phyloP scores from a whole-genome alignment of 1,140 invertebrate species.

The Phocides pigmalion region DNA sequence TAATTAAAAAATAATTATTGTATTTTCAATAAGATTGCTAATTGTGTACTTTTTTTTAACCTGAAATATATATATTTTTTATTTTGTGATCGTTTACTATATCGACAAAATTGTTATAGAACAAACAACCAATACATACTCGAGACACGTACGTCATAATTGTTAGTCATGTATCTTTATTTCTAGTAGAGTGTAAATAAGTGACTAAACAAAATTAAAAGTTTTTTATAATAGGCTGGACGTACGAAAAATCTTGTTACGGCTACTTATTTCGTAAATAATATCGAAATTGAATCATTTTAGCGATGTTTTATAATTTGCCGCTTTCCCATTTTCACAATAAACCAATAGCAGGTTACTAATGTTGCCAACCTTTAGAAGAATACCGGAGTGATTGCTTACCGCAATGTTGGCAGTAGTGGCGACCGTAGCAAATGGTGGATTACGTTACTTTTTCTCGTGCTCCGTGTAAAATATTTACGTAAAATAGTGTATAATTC shows the following conservation, averaged over 20 bases:
- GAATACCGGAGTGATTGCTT: constrained; percentile 69
- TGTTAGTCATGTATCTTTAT: no score
- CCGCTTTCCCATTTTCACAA: constrained; percentile 58
- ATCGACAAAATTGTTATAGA: no score
- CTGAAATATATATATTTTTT: no score
- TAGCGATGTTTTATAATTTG: constrained; percentile 63
- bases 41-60: no score
- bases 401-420: constrained; percentile 76
- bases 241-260: background rate
- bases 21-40: no score
- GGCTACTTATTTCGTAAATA: background rate
- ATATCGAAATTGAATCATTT: constrained; percentile 26
- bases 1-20: no score
- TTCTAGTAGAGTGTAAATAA: background rate
- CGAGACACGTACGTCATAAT: no score
- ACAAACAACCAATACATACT: no score
- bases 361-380: constrained; percentile 65
- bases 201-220: background rate
- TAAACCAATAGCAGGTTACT: constrained; percentile 69
- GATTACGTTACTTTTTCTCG: constrained; percentile 83
- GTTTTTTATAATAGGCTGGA: background rate
- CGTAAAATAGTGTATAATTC: constrained; percentile 83
- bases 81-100: no score
- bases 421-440: constrained; percentile 82
- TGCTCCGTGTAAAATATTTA: constrained; percentile 84